Evolutionary conservation across 2,888 invertebrate species (phyloP).

Genomic region (Marronus borbonicus): DNA sequence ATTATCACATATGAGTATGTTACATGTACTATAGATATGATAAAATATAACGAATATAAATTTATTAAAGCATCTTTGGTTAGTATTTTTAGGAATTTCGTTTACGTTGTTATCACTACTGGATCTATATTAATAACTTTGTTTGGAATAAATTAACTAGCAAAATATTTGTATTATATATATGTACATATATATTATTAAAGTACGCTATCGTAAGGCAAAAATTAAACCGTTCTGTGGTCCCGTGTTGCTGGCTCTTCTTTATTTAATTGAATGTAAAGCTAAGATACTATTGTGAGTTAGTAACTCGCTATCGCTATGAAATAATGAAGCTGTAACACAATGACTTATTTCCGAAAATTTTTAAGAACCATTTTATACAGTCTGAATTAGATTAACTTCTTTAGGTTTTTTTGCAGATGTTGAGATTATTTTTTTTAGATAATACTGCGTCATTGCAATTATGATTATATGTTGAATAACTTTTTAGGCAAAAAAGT

Average conservation of each 20-base stretch:
- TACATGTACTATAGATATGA: background rate
- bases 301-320: background rate
- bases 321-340: background rate
- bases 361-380: too few species aligned
- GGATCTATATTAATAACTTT: background rate
- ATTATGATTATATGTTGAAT: too few species aligned
- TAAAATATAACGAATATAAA: background rate
- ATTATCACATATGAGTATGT: conserved; percentile 39
- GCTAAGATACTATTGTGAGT: background rate
- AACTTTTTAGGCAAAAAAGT: too few species aligned
- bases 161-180: conserved; percentile 22
- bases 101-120: conserved; percentile 7
- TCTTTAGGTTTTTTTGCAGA: too few species aligned
- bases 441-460: too few species aligned
- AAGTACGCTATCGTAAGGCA: conserved; percentile 34
- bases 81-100: conserved; percentile 29
- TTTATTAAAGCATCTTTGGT: conserved; percentile 1
- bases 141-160: conserved; percentile 28
- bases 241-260: conserved; percentile 39
- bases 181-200: background rate
- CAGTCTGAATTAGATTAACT: too few species aligned
- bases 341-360: background rate
- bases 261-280: conserved; percentile 26
- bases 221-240: conserved; percentile 38
- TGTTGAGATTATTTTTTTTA: too few species aligned